These are phyloP conservation scores for Theocolax elegans DNA, from an alignment of 1,140 invertebrate genomes.

Conservation along the genomic window DNA sequence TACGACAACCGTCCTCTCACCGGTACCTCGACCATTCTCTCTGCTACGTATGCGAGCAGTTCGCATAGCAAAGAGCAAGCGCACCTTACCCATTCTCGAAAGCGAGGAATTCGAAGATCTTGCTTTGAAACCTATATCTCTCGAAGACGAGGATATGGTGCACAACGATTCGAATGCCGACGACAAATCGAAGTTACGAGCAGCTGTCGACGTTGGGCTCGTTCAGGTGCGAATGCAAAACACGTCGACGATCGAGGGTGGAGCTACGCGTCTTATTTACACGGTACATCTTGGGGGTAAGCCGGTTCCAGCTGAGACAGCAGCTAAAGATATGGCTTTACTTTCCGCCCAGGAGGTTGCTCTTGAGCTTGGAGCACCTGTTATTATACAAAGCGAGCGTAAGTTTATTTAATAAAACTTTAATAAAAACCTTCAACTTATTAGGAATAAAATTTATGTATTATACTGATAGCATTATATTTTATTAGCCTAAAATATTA, in stretches of 20 bases:
- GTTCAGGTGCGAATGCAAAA: slow-evolving; percentile 66
- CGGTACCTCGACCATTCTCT: too few species aligned
- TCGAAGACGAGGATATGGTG: not conserved
- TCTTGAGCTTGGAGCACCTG: slow-evolving; percentile 77
- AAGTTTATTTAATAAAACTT: too few species aligned
- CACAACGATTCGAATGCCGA: not conserved
- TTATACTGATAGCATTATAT: too few species aligned
- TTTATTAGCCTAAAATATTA: too few species aligned
- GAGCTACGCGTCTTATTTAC: slow-evolving; percentile 72
- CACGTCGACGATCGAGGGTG: slow-evolving; percentile 51
- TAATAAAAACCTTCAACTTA: too few species aligned
- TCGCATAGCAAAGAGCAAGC: slow-evolving; percentile 41
- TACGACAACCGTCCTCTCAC: too few species aligned
- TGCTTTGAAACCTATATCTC: too few species aligned
- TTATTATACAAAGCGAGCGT: slow-evolving; percentile 88
- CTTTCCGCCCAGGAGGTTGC: slow-evolving; percentile 80
- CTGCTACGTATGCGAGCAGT: slow-evolving; percentile 44
- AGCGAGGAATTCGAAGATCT: slow-evolving; percentile 19
- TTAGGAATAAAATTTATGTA: too few species aligned
- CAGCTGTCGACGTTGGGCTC: slow-evolving; percentile 46
- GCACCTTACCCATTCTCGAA: slow-evolving; percentile 34
- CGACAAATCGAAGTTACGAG: slow-evolving; percentile 19
- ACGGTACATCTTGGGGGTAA: slow-evolving; percentile 80
- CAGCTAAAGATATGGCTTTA: slow-evolving; percentile 82
- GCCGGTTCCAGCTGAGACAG: slow-evolving; percentile 80